Evolutionary conservation across 2,888 invertebrate species (phyloP), one percentile per base, ranked within the genome.

Genomic region (Apeira syringaria): DNA sequence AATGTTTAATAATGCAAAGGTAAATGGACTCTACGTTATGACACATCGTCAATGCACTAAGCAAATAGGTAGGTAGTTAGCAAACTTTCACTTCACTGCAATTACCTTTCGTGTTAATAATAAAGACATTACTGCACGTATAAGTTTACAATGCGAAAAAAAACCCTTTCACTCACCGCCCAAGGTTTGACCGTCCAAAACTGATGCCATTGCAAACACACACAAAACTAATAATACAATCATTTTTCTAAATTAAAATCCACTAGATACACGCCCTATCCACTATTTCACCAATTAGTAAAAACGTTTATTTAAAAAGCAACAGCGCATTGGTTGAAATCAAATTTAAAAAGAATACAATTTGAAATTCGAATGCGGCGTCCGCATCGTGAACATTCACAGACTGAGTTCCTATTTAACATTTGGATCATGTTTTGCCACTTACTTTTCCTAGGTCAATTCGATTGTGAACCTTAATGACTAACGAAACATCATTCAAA

Each of bases 131-230:
- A 40, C 45, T 41, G 38, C 39, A 26, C 25, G 33, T 50, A 31
- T 18, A 59, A 52, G 28, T 34, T 34, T 15, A 26, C 15, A 25
- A 24, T 28, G 22, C n/a, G n/a, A n/a, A 29, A 70, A 68, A 72
- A 67, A 63, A 62, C 36, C 84, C 85, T 85, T 85, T 87, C 84
- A 85, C 87, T 87, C 53, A 86, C 86, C 87, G 39, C 75, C 71
- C 81, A 84, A 82, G 77, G 82, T 80, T 61, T 85, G 84, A 37
- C 79, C 83, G 47, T 77, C 73, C 56, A 78, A 59, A 44, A 77
- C 68, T 35, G 74, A 59, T 44, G 71, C 70, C 62, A 76, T 62
- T 13, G 67, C 55, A 47, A 67, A 56, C 49, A 72, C 56, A 53
- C 67, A 50, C 25, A 75, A 59, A 60, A 67, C 56, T 51, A 73